Base-by-base conservation (phyloP, 92 coral and sea anemone genomes). In the Epizoanthus rinbou region DNA sequence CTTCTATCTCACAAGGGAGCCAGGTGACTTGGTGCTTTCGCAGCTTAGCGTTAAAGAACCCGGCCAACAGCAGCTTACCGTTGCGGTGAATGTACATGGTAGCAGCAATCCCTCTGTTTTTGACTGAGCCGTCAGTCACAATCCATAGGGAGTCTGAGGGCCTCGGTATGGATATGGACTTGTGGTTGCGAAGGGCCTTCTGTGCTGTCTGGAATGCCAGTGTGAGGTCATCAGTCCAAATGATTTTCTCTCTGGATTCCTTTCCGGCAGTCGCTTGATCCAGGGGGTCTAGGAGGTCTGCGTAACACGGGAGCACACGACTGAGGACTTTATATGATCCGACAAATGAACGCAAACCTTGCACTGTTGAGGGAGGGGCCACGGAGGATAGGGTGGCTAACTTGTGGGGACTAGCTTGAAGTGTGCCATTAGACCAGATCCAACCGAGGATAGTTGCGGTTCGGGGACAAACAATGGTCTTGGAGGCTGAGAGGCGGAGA, bases 391-490 rank as follows among this genome's bases (percentile, higher is more conserved):
- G 59, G 3, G 90, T 64, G 7, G 86, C 90, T 0, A 86, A 24
- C 53, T 71, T 81, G 28, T 81, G 83, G 4, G 86, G 90, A 31
- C 80, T 80, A 0, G 89, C 82, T n/a, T 54, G 82, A 5, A 81
- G 68, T 39, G 89, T 70, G 76, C 87, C 90, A 33, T 81, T 82
- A 3, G 83, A 81, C 90, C 78, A 81, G 21, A 87, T 70, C 85
- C 89, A 80, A 28, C 89, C 89, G 21, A 80, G 58, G 11, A 57
- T 75, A 43, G 17, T 65, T 45, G 84, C 85, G 68, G 31, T 81
- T 72, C n/a, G n/a, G 5, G 86, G 79, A 82, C 83, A 87, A 67
- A 71, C 63, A 60, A 86, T 39, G 33, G 86, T 86, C 64, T 80
- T 86, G 81, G 86, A 8, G 3, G 89, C 81, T 1, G 89, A 80